A percentile compares a stretch with the other conserved stretches of the same genome.
Evolutionary conservation across 1,140 invertebrate genomes (phyloP).

Genomic region (Palaemon carinicauda): DNA sequence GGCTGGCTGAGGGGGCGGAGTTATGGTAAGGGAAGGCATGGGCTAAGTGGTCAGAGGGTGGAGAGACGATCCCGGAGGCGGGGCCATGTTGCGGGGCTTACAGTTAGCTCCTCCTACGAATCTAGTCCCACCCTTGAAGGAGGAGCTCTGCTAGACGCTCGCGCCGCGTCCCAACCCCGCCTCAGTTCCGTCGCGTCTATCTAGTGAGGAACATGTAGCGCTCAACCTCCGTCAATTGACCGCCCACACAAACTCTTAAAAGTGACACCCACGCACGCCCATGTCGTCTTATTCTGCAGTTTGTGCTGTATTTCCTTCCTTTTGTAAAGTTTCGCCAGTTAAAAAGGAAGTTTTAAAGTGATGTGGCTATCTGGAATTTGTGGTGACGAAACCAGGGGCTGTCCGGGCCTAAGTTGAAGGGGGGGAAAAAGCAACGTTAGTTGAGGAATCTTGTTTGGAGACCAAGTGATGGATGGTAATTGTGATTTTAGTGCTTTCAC

Average conservation of each 20-base stretch:
- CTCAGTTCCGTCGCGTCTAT: slow-evolving; percentile 49
- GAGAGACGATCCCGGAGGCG: not conserved
- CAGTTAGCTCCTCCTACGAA: slow-evolving; percentile 9
- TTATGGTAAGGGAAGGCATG: not conserved
- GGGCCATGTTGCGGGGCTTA: not conserved
- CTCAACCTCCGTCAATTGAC: slow-evolving; percentile 25
- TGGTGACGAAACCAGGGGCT: slow-evolving; percentile 21
- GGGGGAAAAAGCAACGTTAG: not conserved
- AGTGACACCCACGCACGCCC: slow-evolving; percentile 42
- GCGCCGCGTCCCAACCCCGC: slow-evolving; percentile 50
- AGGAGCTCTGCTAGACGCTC: slow-evolving; percentile 31
- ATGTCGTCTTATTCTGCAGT: slow-evolving; percentile 20
- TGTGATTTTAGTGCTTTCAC: too few species aligned
- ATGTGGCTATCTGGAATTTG: not conserved
- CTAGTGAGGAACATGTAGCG: slow-evolving; percentile 41
- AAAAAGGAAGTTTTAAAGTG: too few species aligned
- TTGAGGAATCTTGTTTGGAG: too few species aligned
- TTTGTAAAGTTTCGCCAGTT: too few species aligned
- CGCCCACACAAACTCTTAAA: slow-evolving; percentile 19
- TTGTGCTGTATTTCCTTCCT: not conserved
- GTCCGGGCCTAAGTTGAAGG: not conserved
- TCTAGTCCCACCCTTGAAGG: slow-evolving; percentile 7
- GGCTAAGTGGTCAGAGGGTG: not conserved
- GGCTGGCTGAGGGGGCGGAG: slow-evolving; percentile 26
- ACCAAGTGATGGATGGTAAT: too few species aligned